Base-by-base conservation (phyloP, 2,113 vertebrate species). In the Notechis scutatus region DNA sequence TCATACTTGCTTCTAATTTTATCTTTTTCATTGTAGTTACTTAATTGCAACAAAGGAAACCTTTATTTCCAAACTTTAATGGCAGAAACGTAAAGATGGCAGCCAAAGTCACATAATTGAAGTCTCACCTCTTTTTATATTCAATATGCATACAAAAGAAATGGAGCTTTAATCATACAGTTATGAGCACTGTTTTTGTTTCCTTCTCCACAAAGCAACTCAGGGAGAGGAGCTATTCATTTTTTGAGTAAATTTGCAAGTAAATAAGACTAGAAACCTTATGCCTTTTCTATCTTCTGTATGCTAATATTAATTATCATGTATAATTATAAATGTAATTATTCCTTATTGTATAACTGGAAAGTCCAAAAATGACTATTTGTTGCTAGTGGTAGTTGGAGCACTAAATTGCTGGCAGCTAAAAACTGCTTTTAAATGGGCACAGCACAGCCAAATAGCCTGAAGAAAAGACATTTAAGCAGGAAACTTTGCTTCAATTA, bases 401-500 rank as follows among this genome's bases (percentile, higher is more conserved):
- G 54, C 56, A 52, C 34, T 89, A 24, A 56, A 29, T 90, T 59
- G 12, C 54, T 92, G 64, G 54, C 69, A 85, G 69, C 26, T 45
- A 90, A 45, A 90, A 90, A 85, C 59, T 45, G 50, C 50, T 56
- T 89, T 89, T 89, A 39, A 89, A 81, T 92, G 61, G 87, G 23
- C 23, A 92, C 55, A 90, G 45, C 74, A 39, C 88, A 90, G 88
- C 69, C 74, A 86, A 86, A 90, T 90, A 81, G 88, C 74, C 74
- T 81, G 50, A 59, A 93, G 74, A 81, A 90, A 88, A 74, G 23
- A 50, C 61, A 89, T 92, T 87, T 92, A 69, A 56, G 23, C 69
- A 39, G 85, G 87, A 88, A 90, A 93, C 45, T 92, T 89, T 89
- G n/a, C 39, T 92, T 92, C 87, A 89, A 39, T 85, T 81, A 88